A percentile compares a stretch with the other conserved stretches of the same genome.
These are phyloP conservation scores for Pentalonia nigronervosa DNA, from an alignment of 1,140 invertebrate genomes.

Conservation along the genomic window DNA sequence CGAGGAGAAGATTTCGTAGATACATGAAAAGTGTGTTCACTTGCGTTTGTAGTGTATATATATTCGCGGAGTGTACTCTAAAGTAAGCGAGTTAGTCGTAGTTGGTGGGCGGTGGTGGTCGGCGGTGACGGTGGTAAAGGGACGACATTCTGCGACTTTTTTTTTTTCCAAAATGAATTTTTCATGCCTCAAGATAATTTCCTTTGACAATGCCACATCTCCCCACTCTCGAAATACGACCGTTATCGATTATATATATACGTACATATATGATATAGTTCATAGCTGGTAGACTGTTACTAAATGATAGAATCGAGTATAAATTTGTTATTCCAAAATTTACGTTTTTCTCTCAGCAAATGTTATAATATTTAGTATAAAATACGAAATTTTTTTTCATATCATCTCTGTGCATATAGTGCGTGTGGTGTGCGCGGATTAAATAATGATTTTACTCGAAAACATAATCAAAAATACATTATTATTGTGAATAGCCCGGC, in stretches of 20 bases:
- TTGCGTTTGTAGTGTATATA: background rate
- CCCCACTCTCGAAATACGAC: background rate
- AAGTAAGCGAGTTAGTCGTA: background rate
- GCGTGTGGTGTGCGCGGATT: background rate
- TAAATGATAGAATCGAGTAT: background rate
- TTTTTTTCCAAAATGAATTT: background rate
- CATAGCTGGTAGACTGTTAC: background rate
- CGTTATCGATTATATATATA: background rate
- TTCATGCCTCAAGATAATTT: background rate
- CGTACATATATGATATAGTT: background rate
- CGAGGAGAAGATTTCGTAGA: background rate
- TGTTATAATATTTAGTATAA: background rate
- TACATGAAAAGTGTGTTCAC: background rate
- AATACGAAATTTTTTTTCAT: background rate
- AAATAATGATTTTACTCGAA: background rate
- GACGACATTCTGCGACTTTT: background rate
- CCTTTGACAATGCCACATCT: background rate
- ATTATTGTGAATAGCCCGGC: background rate
- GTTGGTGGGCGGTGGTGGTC: background rate
- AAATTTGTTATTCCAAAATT: background rate
- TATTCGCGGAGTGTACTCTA: background rate
- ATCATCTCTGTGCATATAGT: background rate
- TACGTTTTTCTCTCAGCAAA: background rate
- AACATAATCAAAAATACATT: background rate
- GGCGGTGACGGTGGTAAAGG: too few relatives aligned